Evolutionary conservation across 1,140 invertebrate species (phyloP), one percentile per base, ranked within the genome.

Genomic region (Zaprionus ornatus): DNA sequence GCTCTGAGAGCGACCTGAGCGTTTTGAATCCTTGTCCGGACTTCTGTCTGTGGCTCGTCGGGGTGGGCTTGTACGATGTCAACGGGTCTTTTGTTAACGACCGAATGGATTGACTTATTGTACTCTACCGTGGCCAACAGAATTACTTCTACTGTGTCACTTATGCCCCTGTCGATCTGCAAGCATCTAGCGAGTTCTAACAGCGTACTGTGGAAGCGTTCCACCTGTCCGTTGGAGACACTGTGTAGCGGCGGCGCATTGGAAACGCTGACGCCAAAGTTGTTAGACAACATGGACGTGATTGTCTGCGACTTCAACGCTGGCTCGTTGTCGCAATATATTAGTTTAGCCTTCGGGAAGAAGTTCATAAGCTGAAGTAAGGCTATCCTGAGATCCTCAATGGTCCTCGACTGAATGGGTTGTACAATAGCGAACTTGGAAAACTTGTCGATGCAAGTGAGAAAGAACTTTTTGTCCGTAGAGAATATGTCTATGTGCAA

Each of bases 201-300:
- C 32, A 67, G 6, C 4, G 45, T 61, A 48, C 70, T 61, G 10
- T 73, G 70, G 23, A 73, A 73, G 10, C 55, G 62, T 2, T 66
- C 32, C 6, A 45, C 48, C 7, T 62, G 55, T 42, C 57, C 71
- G 25, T 72, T 72, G 13, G 27, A 52, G 10, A 42, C 21, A n/a
- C 62, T 66, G 35, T 66, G 55, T 12, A 73, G 70, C 13, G 62
- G 42, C 17, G 61, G 61, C 10, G 62, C 52, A 57, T 56, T 71
- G 6, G 52, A 40, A 19, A 45, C 21, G 35, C 35, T 32, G 13
- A 63, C 60, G 15, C 32, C 60, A 10, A 73, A 73, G 9, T 66
- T 12, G 29, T 50, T 52, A 5, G 21, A 10, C 60, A 48, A 17
- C 40, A 62, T 45, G 3, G 60, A 25, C 1, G 4, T 15, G 35